These are phyloP conservation scores for Pungitius pungitius DNA, from an alignment of 2,113 vertebrate species.

Conservation along the genomic window DNA sequence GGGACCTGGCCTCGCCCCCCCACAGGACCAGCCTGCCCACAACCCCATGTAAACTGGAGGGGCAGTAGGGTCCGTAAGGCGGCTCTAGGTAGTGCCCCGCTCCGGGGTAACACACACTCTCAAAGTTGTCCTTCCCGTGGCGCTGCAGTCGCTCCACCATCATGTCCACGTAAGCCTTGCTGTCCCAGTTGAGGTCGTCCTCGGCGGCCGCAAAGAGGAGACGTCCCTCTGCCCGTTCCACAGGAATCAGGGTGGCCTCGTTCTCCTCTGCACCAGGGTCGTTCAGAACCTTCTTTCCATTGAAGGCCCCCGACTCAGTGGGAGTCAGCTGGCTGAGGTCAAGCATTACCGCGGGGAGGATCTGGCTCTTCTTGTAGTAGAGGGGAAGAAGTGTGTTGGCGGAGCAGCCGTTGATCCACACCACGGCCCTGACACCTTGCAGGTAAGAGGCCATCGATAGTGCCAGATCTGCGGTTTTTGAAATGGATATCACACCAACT, in stretches of 20 bases:
- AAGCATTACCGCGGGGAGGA: slow-evolving; percentile 11
- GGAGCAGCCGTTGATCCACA: slow-evolving; percentile 69
- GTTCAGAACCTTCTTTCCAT: accelerated
- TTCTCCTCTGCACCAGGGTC: slow-evolving; percentile 70
- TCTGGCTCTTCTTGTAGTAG: slow-evolving; percentile 32
- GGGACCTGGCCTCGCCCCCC: slow-evolving; percentile 66
- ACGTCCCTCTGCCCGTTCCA: slow-evolving; percentile 72
- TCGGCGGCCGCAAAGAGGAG: slow-evolving; percentile 78
- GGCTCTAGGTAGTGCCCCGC: slow-evolving; percentile 71
- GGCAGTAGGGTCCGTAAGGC: slow-evolving; percentile 68
- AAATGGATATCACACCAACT: slow-evolving; percentile 53
- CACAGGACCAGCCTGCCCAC: slow-evolving; percentile 18
- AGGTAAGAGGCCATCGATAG: slow-evolving; percentile 57
- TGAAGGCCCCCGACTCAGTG: slow-evolving; percentile 53
- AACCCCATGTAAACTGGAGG: slow-evolving; percentile 40
- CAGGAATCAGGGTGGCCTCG: slow-evolving; percentile 70
- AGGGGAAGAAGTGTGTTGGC: slow-evolving; percentile 25
- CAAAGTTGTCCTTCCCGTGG: slow-evolving; percentile 65
- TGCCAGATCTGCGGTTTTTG: slow-evolving; percentile 60
- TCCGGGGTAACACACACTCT: slow-evolving; percentile 64
- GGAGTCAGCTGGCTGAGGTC: slow-evolving; percentile 21
- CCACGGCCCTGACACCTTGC: slow-evolving; percentile 43
- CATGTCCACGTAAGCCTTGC: slow-evolving; percentile 59
- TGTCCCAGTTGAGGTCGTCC: slow-evolving; percentile 82
- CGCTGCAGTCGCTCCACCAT: slow-evolving; percentile 69